Conservation (phyloP, 2,888 invertebrate species). For the Hypomecis atomaria region DNA sequence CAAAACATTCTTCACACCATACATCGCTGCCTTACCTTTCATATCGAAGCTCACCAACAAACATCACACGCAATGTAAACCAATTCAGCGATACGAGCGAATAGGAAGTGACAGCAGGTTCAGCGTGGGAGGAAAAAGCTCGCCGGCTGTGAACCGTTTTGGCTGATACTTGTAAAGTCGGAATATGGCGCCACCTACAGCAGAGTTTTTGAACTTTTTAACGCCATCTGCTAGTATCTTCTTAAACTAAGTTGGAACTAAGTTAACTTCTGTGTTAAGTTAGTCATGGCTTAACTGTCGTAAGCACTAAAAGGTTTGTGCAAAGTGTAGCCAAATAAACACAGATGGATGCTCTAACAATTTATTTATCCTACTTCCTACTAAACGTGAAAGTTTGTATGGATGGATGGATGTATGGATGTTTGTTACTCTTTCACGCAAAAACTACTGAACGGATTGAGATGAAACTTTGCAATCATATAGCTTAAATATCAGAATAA, state of each 20-base stretch:
- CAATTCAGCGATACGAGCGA: slow-evolving; percentile 1
- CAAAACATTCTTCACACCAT: slow-evolving; percentile 13
- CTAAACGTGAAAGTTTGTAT: too few relatives aligned
- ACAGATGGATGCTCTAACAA: background rate
- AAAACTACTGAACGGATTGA: too few relatives aligned
- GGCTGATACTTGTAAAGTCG: slow-evolving; percentile 26
- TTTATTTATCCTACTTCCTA: too few relatives aligned
- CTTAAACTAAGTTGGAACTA: slow-evolving; percentile 18
- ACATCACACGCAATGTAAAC: slow-evolving; percentile 51
- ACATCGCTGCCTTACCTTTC: slow-evolving; percentile 41
- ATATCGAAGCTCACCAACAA: background rate
- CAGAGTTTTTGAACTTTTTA: slow-evolving; percentile 28
- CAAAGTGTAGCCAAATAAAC: background rate
- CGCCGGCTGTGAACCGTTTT: slow-evolving; percentile 37
- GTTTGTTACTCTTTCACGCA: too few relatives aligned
- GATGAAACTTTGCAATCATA: too few relatives aligned
- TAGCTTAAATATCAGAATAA: too few relatives aligned
- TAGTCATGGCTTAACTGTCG: background rate
- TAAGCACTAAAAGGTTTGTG: background rate
- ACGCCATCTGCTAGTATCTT: slow-evolving; percentile 54
- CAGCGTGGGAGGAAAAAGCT: slow-evolving; percentile 52
- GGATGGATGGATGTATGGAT: too few relatives aligned
- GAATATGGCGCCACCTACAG: slow-evolving; percentile 49
- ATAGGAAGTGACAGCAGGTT: slow-evolving; percentile 5
- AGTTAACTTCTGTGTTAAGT: slow-evolving; percentile 15